Conservation (phyloP, 1,140 invertebrate genomes). For the Charaxes varanes region DNA sequence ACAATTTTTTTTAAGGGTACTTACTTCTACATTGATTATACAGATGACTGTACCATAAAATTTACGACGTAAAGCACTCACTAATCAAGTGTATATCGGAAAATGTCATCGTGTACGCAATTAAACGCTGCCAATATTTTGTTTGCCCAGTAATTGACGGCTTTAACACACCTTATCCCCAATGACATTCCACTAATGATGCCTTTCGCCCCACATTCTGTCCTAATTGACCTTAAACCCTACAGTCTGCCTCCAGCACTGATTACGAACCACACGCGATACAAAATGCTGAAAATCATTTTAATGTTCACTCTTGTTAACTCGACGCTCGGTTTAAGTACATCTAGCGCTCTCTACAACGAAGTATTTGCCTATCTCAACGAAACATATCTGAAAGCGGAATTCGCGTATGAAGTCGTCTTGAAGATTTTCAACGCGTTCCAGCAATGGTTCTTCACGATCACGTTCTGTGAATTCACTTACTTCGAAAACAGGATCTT, state of each 20-base stretch:
- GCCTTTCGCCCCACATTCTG: constrained; percentile 26
- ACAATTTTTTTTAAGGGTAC: too few relatives aligned
- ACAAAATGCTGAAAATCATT: constrained; percentile 36
- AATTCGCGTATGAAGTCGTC: constrained; percentile 48
- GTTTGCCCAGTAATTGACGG: constrained; percentile 38
- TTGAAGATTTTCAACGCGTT: constrained; percentile 61
- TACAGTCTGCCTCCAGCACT: constrained; percentile 26
- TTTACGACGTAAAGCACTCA: not conserved
- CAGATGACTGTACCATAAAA: too few relatives aligned
- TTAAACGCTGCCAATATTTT: constrained; percentile 46
- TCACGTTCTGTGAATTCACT: constrained; percentile 62
- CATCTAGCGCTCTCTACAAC: constrained; percentile 27
- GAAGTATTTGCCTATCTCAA: constrained; percentile 46
- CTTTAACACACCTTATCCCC: constrained; percentile 25
- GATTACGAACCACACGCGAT: constrained; percentile 16
- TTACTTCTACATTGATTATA: too few relatives aligned
- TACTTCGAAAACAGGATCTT: constrained; percentile 63
- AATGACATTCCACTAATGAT: constrained; percentile 44
- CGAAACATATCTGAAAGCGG: constrained; percentile 39
- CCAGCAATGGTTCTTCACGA: constrained; percentile 58
- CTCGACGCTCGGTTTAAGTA: constrained; percentile 17
- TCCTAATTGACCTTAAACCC: constrained; percentile 36
- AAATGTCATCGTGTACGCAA: constrained; percentile 28
- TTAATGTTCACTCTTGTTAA: constrained; percentile 21
- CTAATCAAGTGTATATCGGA: constrained; percentile 18